Evolutionary conservation across 1,140 invertebrate species (phyloP), one percentile per base, ranked within the genome.

Genomic region (Monomorium pharaonis): DNA sequence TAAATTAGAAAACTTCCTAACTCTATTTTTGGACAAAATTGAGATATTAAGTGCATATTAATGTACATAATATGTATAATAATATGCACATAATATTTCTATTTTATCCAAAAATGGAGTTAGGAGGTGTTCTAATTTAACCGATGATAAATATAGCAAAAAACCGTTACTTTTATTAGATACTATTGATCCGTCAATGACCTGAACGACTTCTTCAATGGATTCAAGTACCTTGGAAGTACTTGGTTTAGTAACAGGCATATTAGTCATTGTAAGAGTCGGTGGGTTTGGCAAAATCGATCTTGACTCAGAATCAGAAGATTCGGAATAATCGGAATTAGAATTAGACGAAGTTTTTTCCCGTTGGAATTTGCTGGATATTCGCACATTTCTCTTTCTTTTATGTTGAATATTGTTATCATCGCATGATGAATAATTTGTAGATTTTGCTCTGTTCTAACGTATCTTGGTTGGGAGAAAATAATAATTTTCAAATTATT

Each of bases 381-480:
- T 33, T 33, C 16, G 60, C 33, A 9, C 6, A 16, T 56, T 56
- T 24, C 37, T 33, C 18, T 69, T 49, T 69, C 9, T 14, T 49
- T 49, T 49, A 2, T 18, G 16, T 49, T n/a, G n/a, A n/a, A 49
- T 0, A 69, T 49, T 69, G 16, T 16, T 51, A 18, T 51, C 16
- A 49, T 69, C 9, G 42, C 24, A 49, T 70, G 67, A 70, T 49
- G 44, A 70, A 70, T 70, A 70, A 2, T 30, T 70, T 24, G 5
- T 70, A 49, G 67, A 42, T 70, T 16, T 70, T 12, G 27, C 21
- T 49, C 42, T 70, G 0, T 49, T 70, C 44, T 49, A 70, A 70
- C 49, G 67, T 49, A 70, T 49, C 67, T 49, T 70, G 21, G 49
- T 70, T 70, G 10, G 10, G 12, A 21, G 10, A n/a, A 65, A 42